Conservation (phyloP, 1,140 invertebrate species). For the Sinella curviseta region DNA sequence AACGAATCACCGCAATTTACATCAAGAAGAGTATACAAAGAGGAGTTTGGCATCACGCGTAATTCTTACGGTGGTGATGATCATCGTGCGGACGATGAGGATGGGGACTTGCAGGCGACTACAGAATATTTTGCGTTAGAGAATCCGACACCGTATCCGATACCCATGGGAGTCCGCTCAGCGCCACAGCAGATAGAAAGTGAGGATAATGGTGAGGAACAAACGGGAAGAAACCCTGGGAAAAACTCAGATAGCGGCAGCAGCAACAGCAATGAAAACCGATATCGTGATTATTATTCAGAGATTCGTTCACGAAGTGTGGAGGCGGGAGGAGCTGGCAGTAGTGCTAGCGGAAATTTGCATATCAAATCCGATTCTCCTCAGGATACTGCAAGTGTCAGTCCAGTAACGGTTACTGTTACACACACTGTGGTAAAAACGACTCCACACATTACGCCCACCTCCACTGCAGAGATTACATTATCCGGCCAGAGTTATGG, state of each 20-base stretch:
- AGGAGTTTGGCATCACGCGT: slow-evolving; percentile 35
- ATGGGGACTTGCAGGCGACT: background rate
- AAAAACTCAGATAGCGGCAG: background rate
- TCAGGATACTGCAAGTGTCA: background rate
- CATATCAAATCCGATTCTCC: background rate
- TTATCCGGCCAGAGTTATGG: background rate
- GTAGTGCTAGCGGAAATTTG: slow-evolving; percentile 3
- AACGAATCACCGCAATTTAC: background rate
- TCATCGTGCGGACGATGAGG: background rate
- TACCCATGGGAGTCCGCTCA: background rate
- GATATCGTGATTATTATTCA: slow-evolving; percentile 39
- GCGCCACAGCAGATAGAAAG: slow-evolving; percentile 25
- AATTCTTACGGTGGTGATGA: slow-evolving; percentile 30
- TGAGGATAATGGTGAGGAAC: slow-evolving; percentile 5
- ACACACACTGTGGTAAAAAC: slow-evolving; percentile 35
- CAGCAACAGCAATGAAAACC: background rate
- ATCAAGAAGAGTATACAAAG: slow-evolving; percentile 32
- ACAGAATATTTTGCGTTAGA: slow-evolving; percentile 4
- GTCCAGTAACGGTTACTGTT: slow-evolving; percentile 42
- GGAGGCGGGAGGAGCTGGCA: background rate
- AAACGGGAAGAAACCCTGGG: background rate
- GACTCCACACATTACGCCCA: background rate
- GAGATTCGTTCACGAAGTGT: background rate
- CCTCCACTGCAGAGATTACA: background rate
- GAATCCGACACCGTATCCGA: slow-evolving; percentile 15